Evolutionary conservation across 2,113 vertebrate species (phyloP), one percentile per base, ranked within the genome.

Genomic region (Apodemus speciosus): DNA sequence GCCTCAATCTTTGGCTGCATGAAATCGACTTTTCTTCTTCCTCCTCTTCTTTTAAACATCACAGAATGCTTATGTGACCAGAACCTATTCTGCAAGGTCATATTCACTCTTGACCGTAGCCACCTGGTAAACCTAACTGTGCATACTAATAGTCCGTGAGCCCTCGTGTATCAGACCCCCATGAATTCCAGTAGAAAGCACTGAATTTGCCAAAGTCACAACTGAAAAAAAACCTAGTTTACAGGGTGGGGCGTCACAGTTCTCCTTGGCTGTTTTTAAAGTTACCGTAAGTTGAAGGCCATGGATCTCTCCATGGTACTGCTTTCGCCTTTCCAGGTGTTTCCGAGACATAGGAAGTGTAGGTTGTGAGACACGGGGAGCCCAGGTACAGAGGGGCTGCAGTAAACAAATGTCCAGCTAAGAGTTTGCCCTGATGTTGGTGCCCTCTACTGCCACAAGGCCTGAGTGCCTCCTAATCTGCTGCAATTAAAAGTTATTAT

Each of bases 1-100:
- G 62, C 64, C 43, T 95, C 51, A 77, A 3, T 76, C 20, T 96
- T 64, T 80, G 25, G n/a, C 23, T 89, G 27, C 16, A 21, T 53
- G 46, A 40, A 4, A 2, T 38, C 85, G 89, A 80, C 64, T 92
- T 93, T 91, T 95, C 38, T 91, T 90, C 10, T 79, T 56, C 76
- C 16, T 46, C 23, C 49, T 49, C 73, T 9, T 89, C 66, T 85
- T 64, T 79, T 27, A 32, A 91, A 56, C 14, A 58, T 32, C 15
- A 32, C 64, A 64, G 80, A 76, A 81, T 40, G 18, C 8, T 85
- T 71, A 76, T 32, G 62, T 94, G 66, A 85, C 85, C 60, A 94
- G 69, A 87, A 93, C 84, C 80, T 88, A 56, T 18, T 89, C 46
- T 88, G 30, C 23, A 49, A 93, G n/a, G 73, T 8, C 9, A 32